Base-by-base conservation (phyloP, 2,888 invertebrate genomes). In the Eupithecia abbreviata region DNA sequence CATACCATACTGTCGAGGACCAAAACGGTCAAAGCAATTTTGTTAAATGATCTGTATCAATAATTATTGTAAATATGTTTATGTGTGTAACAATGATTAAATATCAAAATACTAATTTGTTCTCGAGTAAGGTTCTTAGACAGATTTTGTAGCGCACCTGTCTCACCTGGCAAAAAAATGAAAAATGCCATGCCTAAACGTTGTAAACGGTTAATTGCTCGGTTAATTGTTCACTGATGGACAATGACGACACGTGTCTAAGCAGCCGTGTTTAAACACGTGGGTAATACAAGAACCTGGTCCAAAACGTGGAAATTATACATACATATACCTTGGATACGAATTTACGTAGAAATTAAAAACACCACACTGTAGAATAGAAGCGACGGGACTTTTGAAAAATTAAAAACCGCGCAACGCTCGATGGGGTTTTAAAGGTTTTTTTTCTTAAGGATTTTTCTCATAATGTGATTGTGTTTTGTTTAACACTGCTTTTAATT, bases 201-300 rank as follows among this genome's bases (percentile, higher is more conserved):
- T 43, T 42, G 30, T 58, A 47, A 73, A 75, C 72, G 68, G 73
- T 49, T 75, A 75, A 77, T 73, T 49, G 75, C 30, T 49, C 43
- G 67, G 58, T 74, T 77, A 75, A 77, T 77, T 77, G 73, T 10
- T 51, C 70, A 67, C 71, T 66, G 72, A 67, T 71, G 71, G 75
- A 67, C 72, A 77, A 69, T 77, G 69, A 72, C 65, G 13, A 5
- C 77, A 77, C 75, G 77, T 77, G 75, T 72, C 58, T 30, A 3
- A 13, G 45, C 70, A 70, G 49, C n/a, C 71, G 73, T 75, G 74
- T 75, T 58, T n/a, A 9, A 72, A 72, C 74, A 75, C 77, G 77
- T 77, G 68, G 68, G 62, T 62, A 9, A 58, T 9, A 62, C 30
- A 62, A 30, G 62, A 18, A 30, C 62, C 1, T 30, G 30, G 7